These are phyloP conservation scores for Muraenolepis orangiensis DNA, from an alignment of 2,797 vertebrate species.

Conservation along the genomic window DNA sequence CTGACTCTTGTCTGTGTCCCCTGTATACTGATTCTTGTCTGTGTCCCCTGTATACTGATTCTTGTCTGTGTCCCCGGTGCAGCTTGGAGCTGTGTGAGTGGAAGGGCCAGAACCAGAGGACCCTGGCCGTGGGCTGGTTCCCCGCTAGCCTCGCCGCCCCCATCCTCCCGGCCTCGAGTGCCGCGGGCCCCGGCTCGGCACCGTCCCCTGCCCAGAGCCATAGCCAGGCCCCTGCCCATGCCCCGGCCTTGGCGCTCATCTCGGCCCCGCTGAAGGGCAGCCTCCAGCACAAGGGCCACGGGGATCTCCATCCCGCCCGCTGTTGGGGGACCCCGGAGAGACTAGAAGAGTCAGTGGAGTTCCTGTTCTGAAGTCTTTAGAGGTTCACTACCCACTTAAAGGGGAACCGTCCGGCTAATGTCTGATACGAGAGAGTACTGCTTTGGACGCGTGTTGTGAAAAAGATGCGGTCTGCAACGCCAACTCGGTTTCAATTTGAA, in stretches of 20 bases:
- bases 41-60: neutral
- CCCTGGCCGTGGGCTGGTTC: slow-evolving; percentile 77
- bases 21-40: neutral
- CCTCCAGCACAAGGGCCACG: slow-evolving; percentile 68
- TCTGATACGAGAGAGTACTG: neutral
- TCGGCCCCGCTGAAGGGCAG: slow-evolving; percentile 70
- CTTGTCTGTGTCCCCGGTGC: slow-evolving; percentile 4
- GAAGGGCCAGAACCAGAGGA: slow-evolving; percentile 85
- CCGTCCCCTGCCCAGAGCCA: neutral
- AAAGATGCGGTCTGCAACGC: no score
- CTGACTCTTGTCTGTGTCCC: neutral
- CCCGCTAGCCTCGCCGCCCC: slow-evolving; percentile 62
- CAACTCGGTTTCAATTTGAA: no score
- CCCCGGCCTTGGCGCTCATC: slow-evolving; percentile 38
- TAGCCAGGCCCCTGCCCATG: slow-evolving; percentile 1
- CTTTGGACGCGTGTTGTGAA: no score
- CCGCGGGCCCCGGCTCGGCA: slow-evolving; percentile 23
- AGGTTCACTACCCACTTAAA: neutral
- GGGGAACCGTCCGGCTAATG: no score
- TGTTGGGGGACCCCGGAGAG: slow-evolving; percentile 64
- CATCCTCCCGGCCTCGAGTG: slow-evolving; percentile 4
- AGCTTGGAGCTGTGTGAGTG: slow-evolving; percentile 80
- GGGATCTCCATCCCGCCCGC: slow-evolving; percentile 60
- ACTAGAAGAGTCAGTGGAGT: slow-evolving; percentile 67
- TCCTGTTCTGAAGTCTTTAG: neutral